Evolutionary conservation across 2,113 vertebrate species (phyloP), one percentile per base, ranked within the genome.

Genomic region (Otis tarda): DNA sequence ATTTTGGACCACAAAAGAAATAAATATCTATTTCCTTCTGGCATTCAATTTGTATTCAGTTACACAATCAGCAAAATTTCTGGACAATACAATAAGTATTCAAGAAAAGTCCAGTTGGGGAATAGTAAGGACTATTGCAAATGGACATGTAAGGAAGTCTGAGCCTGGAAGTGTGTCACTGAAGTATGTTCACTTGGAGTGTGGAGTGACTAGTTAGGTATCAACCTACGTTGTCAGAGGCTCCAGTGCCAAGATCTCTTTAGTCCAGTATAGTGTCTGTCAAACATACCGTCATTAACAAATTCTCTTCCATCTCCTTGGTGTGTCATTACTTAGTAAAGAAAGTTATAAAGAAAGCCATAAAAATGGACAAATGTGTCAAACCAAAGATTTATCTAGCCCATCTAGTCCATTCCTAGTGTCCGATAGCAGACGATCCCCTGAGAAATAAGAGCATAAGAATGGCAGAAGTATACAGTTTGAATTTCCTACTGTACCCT

Each of bases 291-390:
- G 3, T 39, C 56, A 71, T 75, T 57, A 67, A 78, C 71, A 88
- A 59, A 69, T 57, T 93, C 67, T 97, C 59, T 92, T 86, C 82
- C 41, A 49, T 68, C 68, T 94, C 68, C 89, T 93, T 90, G 74
- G 79, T 3, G 3, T 85, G 77, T 86, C 47, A 79, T 96, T 95
- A 96, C 64, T 89, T 94, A 33, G 27, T 91, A 80, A 94, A 78
- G 83, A 67, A 90, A 95, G 55, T 74, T 76, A 15, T 43, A 56
- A 95, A 86, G 85, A 47, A 91, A 95, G 47, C n/a, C 35, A 63
- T 55, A 61, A 57, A 83, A 94, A 65, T 11, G 14, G 65, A 30
- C 19, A 79, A 76, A 41, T 10, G 14, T 4, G 2, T 63, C 75
- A 65, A 41, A 57, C 8, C 13, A 73, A 77, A 59, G 28, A 37